Percentiles rank a stretch among this genome's conserved stretches.
These are phyloP conservation scores for Desmophyllum pertusum DNA, from an alignment of 92 coral and sea anemone species.

Conservation along the genomic window DNA sequence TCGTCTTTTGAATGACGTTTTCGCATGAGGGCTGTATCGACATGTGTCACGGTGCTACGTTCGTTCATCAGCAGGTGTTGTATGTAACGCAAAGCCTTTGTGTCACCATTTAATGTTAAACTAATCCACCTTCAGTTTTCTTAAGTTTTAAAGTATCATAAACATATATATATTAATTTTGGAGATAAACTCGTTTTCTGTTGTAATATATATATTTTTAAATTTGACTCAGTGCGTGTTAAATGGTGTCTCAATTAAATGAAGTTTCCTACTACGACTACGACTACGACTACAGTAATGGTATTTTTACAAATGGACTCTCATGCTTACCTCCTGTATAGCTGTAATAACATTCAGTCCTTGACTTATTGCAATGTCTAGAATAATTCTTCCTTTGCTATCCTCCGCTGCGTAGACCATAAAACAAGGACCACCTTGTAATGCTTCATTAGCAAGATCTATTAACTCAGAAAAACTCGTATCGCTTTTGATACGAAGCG, in stretches of 20 bases:
- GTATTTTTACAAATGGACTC: neutral
- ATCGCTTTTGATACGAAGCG: conserved; percentile 10
- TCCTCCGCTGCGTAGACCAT: conserved; percentile 35
- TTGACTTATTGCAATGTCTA: conserved; percentile 16
- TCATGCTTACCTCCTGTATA: conserved; percentile 14
- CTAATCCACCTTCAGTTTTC: neutral
- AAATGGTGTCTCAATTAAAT: neutral
- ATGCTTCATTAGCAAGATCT: neutral
- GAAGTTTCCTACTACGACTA: neutral
- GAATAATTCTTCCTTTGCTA: conserved; percentile 4
- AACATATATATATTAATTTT: neutral
- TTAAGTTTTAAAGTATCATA: neutral
- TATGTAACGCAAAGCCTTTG: neutral
- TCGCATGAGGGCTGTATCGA: too few species aligned
- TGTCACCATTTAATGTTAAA: neutral
- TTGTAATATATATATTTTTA: neutral
- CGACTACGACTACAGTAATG: neutral
- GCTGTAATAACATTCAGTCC: conserved; percentile 20
- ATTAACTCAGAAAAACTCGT: conserved; percentile 23
- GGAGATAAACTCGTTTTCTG: neutral
- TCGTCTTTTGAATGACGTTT: too few species aligned
- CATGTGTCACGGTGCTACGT: neutral
- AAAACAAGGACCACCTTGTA: conserved; percentile 22
- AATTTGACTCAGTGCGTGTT: neutral
- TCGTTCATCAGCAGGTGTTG: neutral